Evolutionary conservation across 2,888 invertebrate species (phyloP).

Genomic region (Notocelia uddmanniana): DNA sequence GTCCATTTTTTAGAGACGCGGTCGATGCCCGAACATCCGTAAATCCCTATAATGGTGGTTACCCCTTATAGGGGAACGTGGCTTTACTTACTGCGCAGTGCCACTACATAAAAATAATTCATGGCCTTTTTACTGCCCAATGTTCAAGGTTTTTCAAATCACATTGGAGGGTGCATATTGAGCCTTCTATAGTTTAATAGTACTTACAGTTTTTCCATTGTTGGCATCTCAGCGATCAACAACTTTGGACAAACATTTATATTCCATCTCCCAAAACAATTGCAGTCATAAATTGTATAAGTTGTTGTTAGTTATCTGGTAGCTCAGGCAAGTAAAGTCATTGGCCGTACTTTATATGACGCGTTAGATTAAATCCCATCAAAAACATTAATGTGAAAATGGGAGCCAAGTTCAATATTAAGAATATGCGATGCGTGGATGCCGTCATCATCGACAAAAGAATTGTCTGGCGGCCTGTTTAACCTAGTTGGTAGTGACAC

Average conservation of each 20-base stretch:
- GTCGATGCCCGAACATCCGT: constrained; percentile 70
- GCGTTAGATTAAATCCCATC: too few species aligned
- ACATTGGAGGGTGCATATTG: constrained; percentile 11
- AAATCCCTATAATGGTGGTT: constrained; percentile 70
- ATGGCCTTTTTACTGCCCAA: constrained; percentile 29
- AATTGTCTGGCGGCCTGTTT: too few species aligned
- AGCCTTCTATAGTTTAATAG: not conserved
- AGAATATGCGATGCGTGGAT: too few species aligned
- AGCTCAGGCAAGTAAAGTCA: too few species aligned
- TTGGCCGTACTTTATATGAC: too few species aligned
- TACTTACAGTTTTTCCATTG: not conserved
- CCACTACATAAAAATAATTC: constrained; percentile 49
- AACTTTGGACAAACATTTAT: not conserved
- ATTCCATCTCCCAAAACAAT: too few species aligned
- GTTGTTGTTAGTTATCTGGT: too few species aligned
- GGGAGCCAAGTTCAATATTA: too few species aligned
- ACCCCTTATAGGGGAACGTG: constrained; percentile 58
- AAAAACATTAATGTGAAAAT: too few species aligned
- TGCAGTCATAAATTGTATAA: too few species aligned
- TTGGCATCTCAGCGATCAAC: not conserved
- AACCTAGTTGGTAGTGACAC: too few species aligned
- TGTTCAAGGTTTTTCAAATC: constrained; percentile 18
- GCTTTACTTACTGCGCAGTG: constrained; percentile 49
- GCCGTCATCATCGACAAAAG: too few species aligned
- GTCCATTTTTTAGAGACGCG: constrained; percentile 72